phyloP scores from a whole-genome alignment of 2,113 vertebrate species.

The Dipodomys ordii region DNA sequence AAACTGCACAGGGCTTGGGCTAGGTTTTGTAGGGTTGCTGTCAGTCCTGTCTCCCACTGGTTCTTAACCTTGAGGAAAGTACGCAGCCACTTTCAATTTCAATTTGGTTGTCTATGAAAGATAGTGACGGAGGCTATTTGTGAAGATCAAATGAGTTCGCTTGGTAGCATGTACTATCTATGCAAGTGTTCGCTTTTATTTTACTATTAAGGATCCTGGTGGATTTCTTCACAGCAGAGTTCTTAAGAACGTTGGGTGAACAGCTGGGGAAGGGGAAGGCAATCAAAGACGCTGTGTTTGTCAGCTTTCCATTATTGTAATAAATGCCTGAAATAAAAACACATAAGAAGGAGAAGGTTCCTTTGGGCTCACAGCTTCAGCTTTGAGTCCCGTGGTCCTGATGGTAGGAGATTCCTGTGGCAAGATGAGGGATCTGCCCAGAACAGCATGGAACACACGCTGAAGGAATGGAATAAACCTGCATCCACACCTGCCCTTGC shows the following conservation, averaged over 20 bases:
- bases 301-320: neutral
- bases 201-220: neutral
- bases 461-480: neutral
- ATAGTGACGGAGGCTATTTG: neutral
- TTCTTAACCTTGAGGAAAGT: neutral
- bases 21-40: neutral
- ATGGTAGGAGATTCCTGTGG: neutral
- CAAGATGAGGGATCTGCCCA: neutral
- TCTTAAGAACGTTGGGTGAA: neutral
- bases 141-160: neutral
- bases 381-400: neutral
- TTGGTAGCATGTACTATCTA: neutral
- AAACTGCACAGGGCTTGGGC: accelerated
- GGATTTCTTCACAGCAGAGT: neutral
- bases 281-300: neutral
- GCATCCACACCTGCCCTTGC: neutral
- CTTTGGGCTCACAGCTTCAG: neutral
- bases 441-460: neutral
- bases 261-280: neutral
- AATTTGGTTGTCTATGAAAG: neutral
- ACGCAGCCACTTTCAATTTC: neutral
- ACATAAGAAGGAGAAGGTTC: neutral
- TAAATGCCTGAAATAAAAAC: neutral
- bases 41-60: too few relatives aligned
- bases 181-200: neutral